Evolutionary conservation across 2,113 vertebrate genomes (phyloP).

Genomic region (Silurus glanis): DNA sequence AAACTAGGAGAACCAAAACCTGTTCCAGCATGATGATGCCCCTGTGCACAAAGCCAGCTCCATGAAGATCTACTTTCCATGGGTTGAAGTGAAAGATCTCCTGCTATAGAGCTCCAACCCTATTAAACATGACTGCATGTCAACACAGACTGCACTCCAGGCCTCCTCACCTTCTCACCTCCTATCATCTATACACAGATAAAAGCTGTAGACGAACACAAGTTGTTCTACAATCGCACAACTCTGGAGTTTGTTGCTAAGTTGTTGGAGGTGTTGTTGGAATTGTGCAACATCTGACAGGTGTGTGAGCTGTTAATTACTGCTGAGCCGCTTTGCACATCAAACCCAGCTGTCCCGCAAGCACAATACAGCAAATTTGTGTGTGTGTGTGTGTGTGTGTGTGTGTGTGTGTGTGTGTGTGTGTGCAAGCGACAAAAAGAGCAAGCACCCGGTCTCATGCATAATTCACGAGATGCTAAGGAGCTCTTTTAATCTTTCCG

Average conservation of each 20-base stretch:
- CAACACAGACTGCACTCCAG: too few relatives aligned
- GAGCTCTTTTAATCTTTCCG: slow-evolving; percentile 69
- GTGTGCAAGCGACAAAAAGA: background rate
- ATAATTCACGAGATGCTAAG: slow-evolving; percentile 69
- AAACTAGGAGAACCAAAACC: too few relatives aligned
- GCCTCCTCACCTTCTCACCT: too few relatives aligned
- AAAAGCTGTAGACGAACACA: too few relatives aligned
- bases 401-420: background rate
- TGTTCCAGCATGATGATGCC: too few relatives aligned
- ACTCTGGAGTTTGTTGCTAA: background rate
- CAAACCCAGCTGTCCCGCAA: slow-evolving; percentile 51
- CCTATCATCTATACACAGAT: background rate
- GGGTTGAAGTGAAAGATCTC: too few relatives aligned
- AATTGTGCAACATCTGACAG: slow-evolving; percentile 24
- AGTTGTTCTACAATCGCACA: background rate
- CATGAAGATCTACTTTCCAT: too few relatives aligned
- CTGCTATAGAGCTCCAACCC: too few relatives aligned
- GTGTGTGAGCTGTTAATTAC: slow-evolving; percentile 50
- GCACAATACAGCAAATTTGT: slow-evolving; percentile 51
- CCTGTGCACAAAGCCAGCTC: too few relatives aligned
- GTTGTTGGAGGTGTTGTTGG: background rate
- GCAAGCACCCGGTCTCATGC: slow-evolving; percentile 57
- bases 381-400: slow-evolving; percentile 2
- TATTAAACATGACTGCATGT: too few relatives aligned
- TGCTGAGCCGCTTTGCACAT: slow-evolving; percentile 52